phyloP scores from a whole-genome alignment of 2,888 invertebrate genomes.

The Trichogramma dendrolimi region DNA sequence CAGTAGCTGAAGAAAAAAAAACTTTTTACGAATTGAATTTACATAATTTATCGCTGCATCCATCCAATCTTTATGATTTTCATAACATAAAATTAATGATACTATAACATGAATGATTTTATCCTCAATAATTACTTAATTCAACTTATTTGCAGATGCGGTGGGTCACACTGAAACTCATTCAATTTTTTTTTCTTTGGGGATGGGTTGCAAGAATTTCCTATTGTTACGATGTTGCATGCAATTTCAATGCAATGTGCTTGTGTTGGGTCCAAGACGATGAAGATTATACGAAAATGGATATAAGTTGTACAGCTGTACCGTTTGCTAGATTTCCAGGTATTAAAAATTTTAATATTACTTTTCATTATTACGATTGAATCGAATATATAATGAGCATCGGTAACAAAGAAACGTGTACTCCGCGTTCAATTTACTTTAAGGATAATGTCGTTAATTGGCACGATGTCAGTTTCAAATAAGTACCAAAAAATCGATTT shows the following conservation, averaged over 20 bases:
- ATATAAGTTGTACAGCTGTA: constrained; percentile 67
- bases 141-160: constrained; percentile 11
- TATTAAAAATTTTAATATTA: constrained; percentile 38
- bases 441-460: neutral
- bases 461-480: neutral
- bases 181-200: constrained; percentile 30
- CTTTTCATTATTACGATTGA: neutral
- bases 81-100: too few species aligned
- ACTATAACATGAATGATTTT: too few species aligned
- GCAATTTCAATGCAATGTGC: constrained; percentile 68
- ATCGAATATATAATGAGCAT: neutral
- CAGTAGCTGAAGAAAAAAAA: too few species aligned
- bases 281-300: constrained; percentile 49
- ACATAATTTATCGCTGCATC: too few species aligned
- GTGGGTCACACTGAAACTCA: neutral
- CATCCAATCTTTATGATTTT: too few species aligned
- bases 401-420: neutral
- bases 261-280: constrained; percentile 63
- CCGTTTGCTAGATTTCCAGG: constrained; percentile 72
- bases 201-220: constrained; percentile 53
- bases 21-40: too few species aligned
- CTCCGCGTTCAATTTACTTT: neutral
- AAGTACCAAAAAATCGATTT: too few species aligned
- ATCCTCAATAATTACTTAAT: too few species aligned
- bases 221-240: constrained; percentile 56